Evolutionary conservation across 1,140 invertebrate species (phyloP).

Genomic region (Cyclargus thomasi): DNA sequence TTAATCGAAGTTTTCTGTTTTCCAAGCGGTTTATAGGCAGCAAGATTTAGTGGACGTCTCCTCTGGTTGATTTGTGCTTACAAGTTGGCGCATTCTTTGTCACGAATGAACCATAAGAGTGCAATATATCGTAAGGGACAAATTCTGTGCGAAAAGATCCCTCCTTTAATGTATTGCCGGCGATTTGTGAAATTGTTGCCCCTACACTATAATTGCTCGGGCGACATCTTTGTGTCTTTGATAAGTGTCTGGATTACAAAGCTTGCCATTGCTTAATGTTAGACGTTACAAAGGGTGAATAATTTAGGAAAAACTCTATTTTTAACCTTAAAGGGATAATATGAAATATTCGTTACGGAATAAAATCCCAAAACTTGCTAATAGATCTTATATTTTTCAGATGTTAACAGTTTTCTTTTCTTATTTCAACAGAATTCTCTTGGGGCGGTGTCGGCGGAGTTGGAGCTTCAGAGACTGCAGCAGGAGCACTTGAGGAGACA

Average conservation of each 20-base stretch:
- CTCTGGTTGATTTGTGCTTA: slow-evolving; percentile 53
- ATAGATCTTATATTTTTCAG: too few relatives aligned
- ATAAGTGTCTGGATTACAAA: background rate
- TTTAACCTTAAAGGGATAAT: background rate
- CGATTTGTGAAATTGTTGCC: slow-evolving; percentile 35
- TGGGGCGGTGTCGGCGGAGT: slow-evolving; percentile 55
- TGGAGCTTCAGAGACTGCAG: slow-evolving; percentile 61
- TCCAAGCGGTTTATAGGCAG: slow-evolving; percentile 47
- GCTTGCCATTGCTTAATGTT: background rate
- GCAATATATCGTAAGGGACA: slow-evolving; percentile 59
- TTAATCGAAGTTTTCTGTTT: slow-evolving; percentile 59
- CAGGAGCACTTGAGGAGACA: slow-evolving; percentile 61
- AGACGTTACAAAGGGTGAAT: background rate
- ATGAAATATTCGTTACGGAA: background rate
- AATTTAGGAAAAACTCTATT: background rate
- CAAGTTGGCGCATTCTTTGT: slow-evolving; percentile 55
- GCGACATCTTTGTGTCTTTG: slow-evolving; percentile 9
- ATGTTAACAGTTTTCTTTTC: background rate
- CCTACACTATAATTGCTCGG: slow-evolving; percentile 16
- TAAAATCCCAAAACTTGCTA: too few relatives aligned
- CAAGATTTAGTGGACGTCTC: slow-evolving; percentile 57
- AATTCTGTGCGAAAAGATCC: slow-evolving; percentile 54
- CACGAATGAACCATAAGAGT: slow-evolving; percentile 45
- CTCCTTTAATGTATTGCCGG: slow-evolving; percentile 45
- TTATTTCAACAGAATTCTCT: slow-evolving; percentile 46